Base-by-base conservation (phyloP, 2,888 invertebrate genomes). In the Punctoribates punctum region DNA sequence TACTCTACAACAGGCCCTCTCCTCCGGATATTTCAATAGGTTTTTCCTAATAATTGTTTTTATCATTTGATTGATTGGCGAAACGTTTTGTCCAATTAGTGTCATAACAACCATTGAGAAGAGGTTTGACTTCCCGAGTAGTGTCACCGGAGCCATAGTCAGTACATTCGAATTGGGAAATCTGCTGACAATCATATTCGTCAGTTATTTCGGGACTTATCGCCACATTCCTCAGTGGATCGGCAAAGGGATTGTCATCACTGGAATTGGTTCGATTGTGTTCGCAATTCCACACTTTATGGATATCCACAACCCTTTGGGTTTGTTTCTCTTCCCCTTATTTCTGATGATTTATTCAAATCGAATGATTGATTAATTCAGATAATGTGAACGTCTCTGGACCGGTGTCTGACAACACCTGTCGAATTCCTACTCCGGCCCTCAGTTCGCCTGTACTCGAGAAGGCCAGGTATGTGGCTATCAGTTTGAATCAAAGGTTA, bases 61-160 rank as follows among this genome's bases (percentile, higher is more conserved):
- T 29, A 62, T 57, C 11, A 60, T n/a, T 67, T 25, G 29, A 27
- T 29, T 67, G 75, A 42, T 9, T 42, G 11, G 8, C 11, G 42
- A 42, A 13, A 5, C 11, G 11, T 9, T 42, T 42, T 42, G 42
- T 42, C 8, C 25, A 54, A 51, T 51, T 34, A 80, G 93, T 84
- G 96, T 96, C 85, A 95, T 96, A 84, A 96, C 96, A 80, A 96
- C 96, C 76, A 95, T 96, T 82, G 96, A 96, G 86, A 95, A 95
- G 85, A 90, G 96, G 67, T 87, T 87, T 79, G 94, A 96, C 85
- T 94, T 96, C 83, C 94, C 94, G 78, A 94, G 94, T 83, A 92
- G 93, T 83, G 90, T 93, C 80, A 94, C 94, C 73, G 95, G 96
- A 77, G 88, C 95, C 81, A 92, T 96, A 80, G 94, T 95, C 77